phyloP scores from a whole-genome alignment of 1,140 invertebrate species.

The Temnothorax curvispinosus region DNA sequence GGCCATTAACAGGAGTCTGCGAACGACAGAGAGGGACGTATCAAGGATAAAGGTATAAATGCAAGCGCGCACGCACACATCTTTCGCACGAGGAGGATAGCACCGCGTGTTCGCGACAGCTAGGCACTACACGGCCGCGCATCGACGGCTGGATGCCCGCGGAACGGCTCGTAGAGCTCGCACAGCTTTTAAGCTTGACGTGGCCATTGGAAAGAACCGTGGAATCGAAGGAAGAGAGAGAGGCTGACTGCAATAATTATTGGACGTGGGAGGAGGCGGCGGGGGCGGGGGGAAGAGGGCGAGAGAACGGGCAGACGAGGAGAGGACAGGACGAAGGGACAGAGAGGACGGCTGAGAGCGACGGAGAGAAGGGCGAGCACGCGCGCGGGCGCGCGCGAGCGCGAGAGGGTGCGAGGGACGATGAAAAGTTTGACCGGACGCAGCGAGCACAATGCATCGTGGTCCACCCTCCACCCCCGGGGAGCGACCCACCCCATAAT shows the following conservation, averaged over 20 bases:
- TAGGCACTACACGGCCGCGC: conserved; percentile 60
- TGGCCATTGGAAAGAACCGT: conserved; percentile 70
- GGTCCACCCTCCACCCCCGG: conserved; percentile 75
- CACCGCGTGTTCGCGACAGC: conserved; percentile 56
- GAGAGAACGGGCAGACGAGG: conserved; percentile 63
- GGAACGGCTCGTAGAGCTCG: conserved; percentile 43
- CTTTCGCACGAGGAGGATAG: conserved; percentile 58
- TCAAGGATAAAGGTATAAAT: conserved; percentile 55
- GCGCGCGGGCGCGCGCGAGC: conserved; percentile 42
- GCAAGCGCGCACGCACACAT: conserved; percentile 41
- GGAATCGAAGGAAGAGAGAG: conserved; percentile 71
- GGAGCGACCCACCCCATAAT: conserved; percentile 78
- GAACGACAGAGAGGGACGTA: conserved; percentile 53
- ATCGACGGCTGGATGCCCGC: conserved; percentile 59
- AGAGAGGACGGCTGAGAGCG: conserved; percentile 61
- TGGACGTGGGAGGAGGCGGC: conserved; percentile 65
- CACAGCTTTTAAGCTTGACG: conserved; percentile 67
- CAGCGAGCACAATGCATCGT: conserved; percentile 80
- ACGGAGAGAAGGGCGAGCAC: conserved; percentile 59
- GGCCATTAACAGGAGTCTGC: conserved; percentile 56
- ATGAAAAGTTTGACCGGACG: conserved; percentile 85
- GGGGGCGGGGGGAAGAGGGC: not conserved
- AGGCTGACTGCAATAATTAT: conserved; percentile 82
- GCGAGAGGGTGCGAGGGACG: conserved; percentile 73
- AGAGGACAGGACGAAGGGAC: conserved; percentile 69